Evolutionary conservation across 2,888 invertebrate species (phyloP), one percentile per base, ranked within the genome.

Genomic region (Mythimna vitellina): DNA sequence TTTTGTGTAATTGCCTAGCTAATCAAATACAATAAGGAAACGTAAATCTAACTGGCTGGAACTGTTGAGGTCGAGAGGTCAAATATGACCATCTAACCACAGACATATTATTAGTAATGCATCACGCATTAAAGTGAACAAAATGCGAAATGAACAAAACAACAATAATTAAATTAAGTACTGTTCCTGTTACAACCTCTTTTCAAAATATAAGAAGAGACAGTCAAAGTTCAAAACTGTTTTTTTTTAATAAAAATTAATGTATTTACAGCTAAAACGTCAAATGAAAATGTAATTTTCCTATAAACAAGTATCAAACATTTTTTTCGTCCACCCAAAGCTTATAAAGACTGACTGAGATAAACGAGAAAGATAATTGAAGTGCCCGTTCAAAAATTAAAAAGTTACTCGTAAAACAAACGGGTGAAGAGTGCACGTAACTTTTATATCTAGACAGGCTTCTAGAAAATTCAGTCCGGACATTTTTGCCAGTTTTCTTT

Each of bases 321-420:
- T 81, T 89, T 86, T 17, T 86, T 89, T 89, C 82, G 53, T 83
- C 75, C 68, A 81, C 77, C 76, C 81, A 82, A 56, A 87, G 88
- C 87, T 91, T 92, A 92, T 92, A 91, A 93, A 92, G 88, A 88
- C 86, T 89, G 93, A 93, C 94, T 92, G 91, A 93, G 93, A 94
- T 93, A 91, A 93, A 94, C 93, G 91, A 88, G 89, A 88, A 62
- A 89, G 89, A 92, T 93, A 94, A 94, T 94, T 93, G 91, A 91
- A 92, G 90, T 87, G 88, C 87, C 88, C 88, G 88, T 89, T 89
- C 88, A 84, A 89, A 91, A 91, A 91, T 91, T 90, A 89, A 89
- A 91, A 92, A 89, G 80, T 87, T 88, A 76, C 80, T 82, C 70
- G 70, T 81, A 73, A 83, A 78, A 84, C 74, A 78, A 81, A 81